Conservation (phyloP, 1,140 invertebrate species). For the Camponotus vicinus region DNA sequence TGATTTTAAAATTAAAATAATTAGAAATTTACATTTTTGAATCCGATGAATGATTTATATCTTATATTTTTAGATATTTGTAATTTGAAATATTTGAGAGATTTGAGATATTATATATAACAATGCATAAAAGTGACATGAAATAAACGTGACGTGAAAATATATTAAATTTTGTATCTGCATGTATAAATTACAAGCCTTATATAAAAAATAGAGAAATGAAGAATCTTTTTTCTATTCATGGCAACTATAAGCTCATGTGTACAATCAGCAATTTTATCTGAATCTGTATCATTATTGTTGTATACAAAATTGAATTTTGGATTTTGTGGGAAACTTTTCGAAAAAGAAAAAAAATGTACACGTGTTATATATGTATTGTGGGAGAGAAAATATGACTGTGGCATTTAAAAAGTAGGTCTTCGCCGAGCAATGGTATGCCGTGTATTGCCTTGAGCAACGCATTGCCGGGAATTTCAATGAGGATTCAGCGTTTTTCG, state of each 20-base stretch:
- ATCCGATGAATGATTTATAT: too few species aligned
- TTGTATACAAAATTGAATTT: conserved; percentile 4
- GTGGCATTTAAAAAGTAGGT: conserved; percentile 46
- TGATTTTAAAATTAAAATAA: neutral
- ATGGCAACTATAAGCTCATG: neutral
- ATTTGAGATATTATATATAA: neutral
- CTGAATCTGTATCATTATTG: neutral
- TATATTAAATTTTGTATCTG: neutral
- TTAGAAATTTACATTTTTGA: neutral
- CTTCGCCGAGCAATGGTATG: conserved; percentile 7
- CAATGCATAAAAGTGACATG: neutral
- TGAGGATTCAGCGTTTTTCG: conserved; percentile 32
- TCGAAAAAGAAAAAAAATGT: neutral
- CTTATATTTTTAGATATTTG: too few species aligned
- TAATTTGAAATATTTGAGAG: neutral
- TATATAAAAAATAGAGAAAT: neutral
- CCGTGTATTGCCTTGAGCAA: conserved; percentile 24
- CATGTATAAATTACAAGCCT: neutral
- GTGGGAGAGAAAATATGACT: conserved; percentile 30
- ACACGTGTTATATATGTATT: neutral
- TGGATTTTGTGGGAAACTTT: neutral
- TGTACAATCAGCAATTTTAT: conserved; percentile 10
- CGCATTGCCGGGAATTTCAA: conserved; percentile 43
- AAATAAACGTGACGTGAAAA: neutral
- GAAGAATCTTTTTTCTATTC: neutral